Evolutionary conservation across 2,888 invertebrate genomes (phyloP).

Genomic region (Busseola fusca): DNA sequence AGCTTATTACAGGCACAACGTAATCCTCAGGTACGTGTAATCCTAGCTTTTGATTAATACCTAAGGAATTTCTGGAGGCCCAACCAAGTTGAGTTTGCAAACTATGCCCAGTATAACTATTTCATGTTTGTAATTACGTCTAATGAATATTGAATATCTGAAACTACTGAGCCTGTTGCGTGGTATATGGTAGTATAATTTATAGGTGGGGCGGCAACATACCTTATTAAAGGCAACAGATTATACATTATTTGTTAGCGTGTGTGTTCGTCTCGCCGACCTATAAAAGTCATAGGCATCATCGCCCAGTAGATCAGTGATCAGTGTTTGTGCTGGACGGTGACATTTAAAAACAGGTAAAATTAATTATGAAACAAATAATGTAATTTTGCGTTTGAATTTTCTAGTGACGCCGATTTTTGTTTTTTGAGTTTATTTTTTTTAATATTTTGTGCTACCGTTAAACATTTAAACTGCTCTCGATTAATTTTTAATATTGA

Average conservation of each 20-base stretch:
- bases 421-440: neutral
- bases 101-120: conserved; percentile 72
- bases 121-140: conserved; percentile 71
- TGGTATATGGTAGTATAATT: conserved; percentile 46
- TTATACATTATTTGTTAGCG: conserved; percentile 55
- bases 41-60: conserved; percentile 59
- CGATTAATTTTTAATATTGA: too few species aligned
- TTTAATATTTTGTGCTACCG: neutral
- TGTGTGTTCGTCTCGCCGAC: conserved; percentile 73
- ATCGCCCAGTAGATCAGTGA: conserved; percentile 75
- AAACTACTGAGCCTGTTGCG: conserved; percentile 65
- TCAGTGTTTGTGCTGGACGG: conserved; percentile 77
- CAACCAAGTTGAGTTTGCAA: conserved; percentile 67
- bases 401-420: neutral
- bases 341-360: conserved; percentile 72
- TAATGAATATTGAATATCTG: conserved; percentile 79
- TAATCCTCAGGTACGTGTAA: conserved; percentile 30
- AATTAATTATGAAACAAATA: neutral
- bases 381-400: neutral
- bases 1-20: conserved; percentile 7
- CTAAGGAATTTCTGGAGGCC: conserved; percentile 60
- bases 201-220: conserved; percentile 73
- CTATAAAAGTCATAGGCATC: conserved; percentile 82
- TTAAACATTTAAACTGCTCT: neutral
- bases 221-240: conserved; percentile 53